phyloP scores from a whole-genome alignment of 2,797 vertebrate genomes.

The Sorex maritimensis region DNA sequence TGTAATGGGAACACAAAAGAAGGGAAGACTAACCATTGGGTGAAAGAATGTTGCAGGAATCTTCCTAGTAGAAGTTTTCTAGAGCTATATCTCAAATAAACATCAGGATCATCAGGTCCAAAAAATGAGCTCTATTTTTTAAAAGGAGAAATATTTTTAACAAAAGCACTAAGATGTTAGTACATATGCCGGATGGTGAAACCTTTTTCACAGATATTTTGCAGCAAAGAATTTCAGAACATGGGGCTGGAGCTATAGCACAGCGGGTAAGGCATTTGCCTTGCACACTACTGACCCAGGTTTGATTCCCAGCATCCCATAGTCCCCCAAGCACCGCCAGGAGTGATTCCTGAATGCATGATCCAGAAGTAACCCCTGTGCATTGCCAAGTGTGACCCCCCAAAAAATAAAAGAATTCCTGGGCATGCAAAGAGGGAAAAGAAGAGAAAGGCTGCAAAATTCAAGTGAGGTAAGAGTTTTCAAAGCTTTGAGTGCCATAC shows the following conservation, averaged over 20 bases:
- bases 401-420: no score
- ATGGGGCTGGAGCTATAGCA: no score
- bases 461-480: slow-evolving; percentile 12
- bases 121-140: neutral
- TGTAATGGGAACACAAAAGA: neutral
- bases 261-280: no score
- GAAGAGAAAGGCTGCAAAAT: neutral
- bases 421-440: neutral
- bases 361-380: no score
- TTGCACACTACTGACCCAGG: no score
- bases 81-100: neutral
- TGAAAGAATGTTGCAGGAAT: neutral
- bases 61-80: neutral
- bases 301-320: no score
- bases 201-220: neutral
- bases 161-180: neutral
- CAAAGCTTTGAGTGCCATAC: neutral
- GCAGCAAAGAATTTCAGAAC: neutral
- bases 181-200: no score
- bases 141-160: neutral
- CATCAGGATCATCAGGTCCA: neutral
- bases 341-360: no score
- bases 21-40: neutral
- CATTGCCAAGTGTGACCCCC: no score
- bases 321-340: no score